These are phyloP conservation scores for Helicorthomorpha holstii DNA, from an alignment of 1,140 invertebrate genomes.

Conservation along the genomic window DNA sequence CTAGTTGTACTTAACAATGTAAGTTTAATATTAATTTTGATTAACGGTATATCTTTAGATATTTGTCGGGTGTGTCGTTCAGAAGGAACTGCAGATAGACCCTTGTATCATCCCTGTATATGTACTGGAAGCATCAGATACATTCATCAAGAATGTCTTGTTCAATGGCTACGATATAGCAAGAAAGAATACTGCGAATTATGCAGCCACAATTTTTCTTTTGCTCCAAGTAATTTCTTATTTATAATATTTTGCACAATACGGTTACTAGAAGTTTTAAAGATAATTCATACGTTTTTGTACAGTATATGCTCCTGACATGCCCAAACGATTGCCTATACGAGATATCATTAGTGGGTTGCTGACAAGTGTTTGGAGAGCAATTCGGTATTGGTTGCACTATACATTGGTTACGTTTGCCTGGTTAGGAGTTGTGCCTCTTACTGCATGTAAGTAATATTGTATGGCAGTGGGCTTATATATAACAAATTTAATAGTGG, in stretches of 20 bases:
- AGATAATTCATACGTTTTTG: slow-evolving; percentile 11
- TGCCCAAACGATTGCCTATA: slow-evolving; percentile 88
- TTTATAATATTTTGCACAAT: neutral
- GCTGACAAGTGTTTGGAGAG: slow-evolving; percentile 70
- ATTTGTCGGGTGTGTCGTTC: slow-evolving; percentile 96
- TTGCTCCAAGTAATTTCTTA: slow-evolving; percentile 61
- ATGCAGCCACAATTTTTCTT: slow-evolving; percentile 93
- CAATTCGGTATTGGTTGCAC: slow-evolving; percentile 89
- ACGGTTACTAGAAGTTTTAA: neutral
- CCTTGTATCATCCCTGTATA: slow-evolving; percentile 93
- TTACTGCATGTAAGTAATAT: slow-evolving; percentile 63
- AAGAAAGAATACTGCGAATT: slow-evolving; percentile 98
- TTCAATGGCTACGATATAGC: slow-evolving; percentile 64
- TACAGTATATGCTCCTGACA: slow-evolving; percentile 88
- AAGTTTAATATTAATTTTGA: slow-evolving; percentile 1
- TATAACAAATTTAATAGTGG: neutral
- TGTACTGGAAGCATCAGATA: slow-evolving; percentile 98
- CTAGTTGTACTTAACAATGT: too few relatives aligned
- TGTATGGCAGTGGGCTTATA: neutral
- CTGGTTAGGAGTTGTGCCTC: slow-evolving; percentile 94
- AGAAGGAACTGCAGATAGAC: slow-evolving; percentile 66
- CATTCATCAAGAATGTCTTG: slow-evolving; percentile 74
- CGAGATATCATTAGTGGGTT: slow-evolving; percentile 76
- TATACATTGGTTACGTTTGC: slow-evolving; percentile 87
- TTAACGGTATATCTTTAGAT: slow-evolving; percentile 34